Evolutionary conservation across 53 echinoderm and acorn worm species (phyloP), one percentile per base, ranked within the genome.

Genomic region (Echinarachnius parma): DNA sequence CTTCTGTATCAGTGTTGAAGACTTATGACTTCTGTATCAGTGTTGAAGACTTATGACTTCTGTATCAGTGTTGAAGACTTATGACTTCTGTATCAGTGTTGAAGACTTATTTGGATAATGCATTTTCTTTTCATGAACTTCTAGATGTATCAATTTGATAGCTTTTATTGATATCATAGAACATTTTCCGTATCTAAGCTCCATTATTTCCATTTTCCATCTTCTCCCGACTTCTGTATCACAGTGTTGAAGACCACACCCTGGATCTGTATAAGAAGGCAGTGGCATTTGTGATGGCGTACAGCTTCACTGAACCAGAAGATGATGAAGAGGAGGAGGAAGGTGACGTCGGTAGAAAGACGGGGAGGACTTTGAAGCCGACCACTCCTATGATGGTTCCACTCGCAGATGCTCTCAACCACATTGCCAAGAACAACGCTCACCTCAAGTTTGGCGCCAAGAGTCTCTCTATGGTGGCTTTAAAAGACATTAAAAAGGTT

Each of bases 281-380:
- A 75, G 96, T 96, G 1, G 84, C 90, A 37, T 96, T 96, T 61
- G 80, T 96, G 8, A 96, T 96, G 96, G 87, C 96, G 5, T 96
- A 96, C 78, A 96, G 96, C 62, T 96, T 96, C 81, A 85, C 90
- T 0, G 90, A 87, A 45, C 79, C 81, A 4, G 56, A 64, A 3
- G 67, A 75, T 14, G 89, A 89, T 21, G 65, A 85, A 0, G 62
- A 62, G 0, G 80, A 80, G 2, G 78, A 77, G 5, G 36, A 56
- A 2, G 31, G 26, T 9, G 60, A 55, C 11, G 49, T 26, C 5
- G 78, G 82, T 15, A 76, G 68, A 9, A 80, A 86, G 3, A 46
- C 31, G 2, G 31, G 45, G 27, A 64, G 64, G 47, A 26, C 25
- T 5, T 21, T 8, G 54, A 20, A 16, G 5, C 23, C 62, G n/a